These are phyloP conservation scores for Hemibagrus wyckioides DNA, from an alignment of 2,113 vertebrate species.

Conservation along the genomic window DNA sequence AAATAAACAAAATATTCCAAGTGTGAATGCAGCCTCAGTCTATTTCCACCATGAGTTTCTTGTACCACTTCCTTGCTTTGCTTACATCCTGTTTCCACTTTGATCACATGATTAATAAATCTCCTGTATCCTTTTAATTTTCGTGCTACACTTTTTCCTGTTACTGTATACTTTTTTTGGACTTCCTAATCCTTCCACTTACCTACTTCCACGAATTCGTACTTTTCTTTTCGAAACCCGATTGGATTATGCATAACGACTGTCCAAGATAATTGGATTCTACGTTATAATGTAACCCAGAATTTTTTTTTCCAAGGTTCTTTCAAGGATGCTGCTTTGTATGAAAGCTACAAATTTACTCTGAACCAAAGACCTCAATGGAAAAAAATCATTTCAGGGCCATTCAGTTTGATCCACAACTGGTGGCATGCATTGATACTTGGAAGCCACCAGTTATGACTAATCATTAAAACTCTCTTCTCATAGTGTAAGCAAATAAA, in stretches of 20 bases:
- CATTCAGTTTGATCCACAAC: not conserved
- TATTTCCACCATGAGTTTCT: not conserved
- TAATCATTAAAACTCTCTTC: not conserved
- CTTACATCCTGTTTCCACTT: not conserved
- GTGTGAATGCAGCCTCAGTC: not conserved
- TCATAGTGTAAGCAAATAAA: not conserved
- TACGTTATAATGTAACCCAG: not conserved
- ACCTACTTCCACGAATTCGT: not conserved
- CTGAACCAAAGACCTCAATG: not conserved
- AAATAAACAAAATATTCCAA: not conserved
- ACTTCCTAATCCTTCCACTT: not conserved
- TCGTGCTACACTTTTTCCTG: too few species aligned
- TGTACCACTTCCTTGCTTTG: not conserved
- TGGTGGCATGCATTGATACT: not conserved
- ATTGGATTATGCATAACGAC: not conserved
- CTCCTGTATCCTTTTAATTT: not conserved
- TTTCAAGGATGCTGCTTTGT: not conserved
- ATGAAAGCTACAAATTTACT: not conserved
- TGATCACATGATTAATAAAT: not conserved
- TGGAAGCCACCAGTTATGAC: not conserved
- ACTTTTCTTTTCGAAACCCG: not conserved
- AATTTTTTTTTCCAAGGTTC: not conserved
- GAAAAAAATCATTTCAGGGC: not conserved
- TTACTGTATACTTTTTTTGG: not conserved
- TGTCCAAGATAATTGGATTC: not conserved